Conservation (phyloP, 2,888 invertebrate genomes). For the Pseudococcus jackbeardsleyi region DNA sequence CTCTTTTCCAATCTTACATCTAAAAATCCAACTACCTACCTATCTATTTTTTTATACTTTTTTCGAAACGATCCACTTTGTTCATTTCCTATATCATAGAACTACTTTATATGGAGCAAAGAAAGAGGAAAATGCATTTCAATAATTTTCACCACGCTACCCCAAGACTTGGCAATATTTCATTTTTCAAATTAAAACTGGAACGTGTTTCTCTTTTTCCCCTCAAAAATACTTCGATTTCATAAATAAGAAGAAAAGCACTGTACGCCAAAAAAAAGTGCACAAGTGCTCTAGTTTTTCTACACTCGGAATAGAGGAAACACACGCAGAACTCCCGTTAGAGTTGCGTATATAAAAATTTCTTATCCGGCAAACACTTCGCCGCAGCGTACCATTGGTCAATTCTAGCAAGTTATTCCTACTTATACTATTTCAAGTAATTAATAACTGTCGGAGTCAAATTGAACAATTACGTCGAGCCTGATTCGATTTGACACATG, state of each 20-base stretch:
- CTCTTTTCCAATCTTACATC: too few relatives aligned
- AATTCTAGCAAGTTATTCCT: background rate
- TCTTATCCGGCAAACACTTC: background rate
- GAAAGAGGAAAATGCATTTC: background rate
- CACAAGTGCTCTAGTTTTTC: background rate
- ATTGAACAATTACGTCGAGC: conserved; percentile 45
- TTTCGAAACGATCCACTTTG: too few relatives aligned
- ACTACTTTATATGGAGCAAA: background rate
- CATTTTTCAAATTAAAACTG: conserved; percentile 15
- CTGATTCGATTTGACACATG: conserved; percentile 37
- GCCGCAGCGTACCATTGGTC: background rate
- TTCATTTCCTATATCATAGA: too few relatives aligned
- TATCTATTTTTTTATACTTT: too few relatives aligned
- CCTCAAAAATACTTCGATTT: background rate
- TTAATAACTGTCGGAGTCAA: conserved; percentile 24
- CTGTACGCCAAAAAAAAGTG: background rate
- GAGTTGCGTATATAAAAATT: background rate
- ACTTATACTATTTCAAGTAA: conserved; percentile 14
- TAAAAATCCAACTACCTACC: too few relatives aligned
- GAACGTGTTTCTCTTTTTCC: background rate
- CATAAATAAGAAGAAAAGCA: background rate
- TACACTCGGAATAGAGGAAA: background rate
- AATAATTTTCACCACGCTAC: background rate
- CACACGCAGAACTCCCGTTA: background rate
- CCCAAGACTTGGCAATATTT: conserved; percentile 17